A percentile compares a stretch with the other conserved stretches of the same genome.
Conservation (phyloP, 2,888 invertebrate genomes). For the Coremacera marginata region DNA sequence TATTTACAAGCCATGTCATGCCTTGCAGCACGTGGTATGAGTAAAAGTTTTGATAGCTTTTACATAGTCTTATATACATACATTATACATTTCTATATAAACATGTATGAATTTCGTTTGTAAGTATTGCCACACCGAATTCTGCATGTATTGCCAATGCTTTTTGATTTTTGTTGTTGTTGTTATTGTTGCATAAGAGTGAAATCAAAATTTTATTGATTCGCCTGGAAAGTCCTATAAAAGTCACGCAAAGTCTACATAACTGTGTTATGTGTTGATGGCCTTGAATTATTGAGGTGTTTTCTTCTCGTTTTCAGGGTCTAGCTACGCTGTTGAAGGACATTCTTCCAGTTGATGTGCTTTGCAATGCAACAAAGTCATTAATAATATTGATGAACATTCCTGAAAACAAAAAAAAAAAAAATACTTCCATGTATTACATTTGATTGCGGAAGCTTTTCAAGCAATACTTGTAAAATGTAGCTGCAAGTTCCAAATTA, state of each 20-base stretch:
- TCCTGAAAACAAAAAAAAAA: no score
- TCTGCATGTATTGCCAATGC: background rate
- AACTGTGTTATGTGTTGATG: background rate
- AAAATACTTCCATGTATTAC: no score
- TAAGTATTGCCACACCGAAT: background rate
- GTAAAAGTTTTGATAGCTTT: constrained; percentile 9
- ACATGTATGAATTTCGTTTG: background rate
- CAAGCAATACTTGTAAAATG: no score
- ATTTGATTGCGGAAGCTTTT: no score
- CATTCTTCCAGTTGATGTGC: background rate
- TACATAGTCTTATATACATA: constrained; percentile 34
- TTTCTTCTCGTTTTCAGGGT: background rate
- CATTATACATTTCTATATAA: background rate
- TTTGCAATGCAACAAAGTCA: no score
- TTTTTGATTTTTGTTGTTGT: background rate
- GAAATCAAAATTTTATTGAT: constrained; percentile 1
- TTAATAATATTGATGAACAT: no score
- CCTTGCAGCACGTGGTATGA: constrained; percentile 17
- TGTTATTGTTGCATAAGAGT: background rate
- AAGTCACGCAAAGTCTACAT: background rate
- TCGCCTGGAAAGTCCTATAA: background rate
- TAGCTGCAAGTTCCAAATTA: no score
- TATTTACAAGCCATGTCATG: background rate
- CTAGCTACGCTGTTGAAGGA: background rate
- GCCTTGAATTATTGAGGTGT: background rate